phyloP scores from a whole-genome alignment of 2,888 invertebrate species.

The Hemicrepidius hirtus region DNA sequence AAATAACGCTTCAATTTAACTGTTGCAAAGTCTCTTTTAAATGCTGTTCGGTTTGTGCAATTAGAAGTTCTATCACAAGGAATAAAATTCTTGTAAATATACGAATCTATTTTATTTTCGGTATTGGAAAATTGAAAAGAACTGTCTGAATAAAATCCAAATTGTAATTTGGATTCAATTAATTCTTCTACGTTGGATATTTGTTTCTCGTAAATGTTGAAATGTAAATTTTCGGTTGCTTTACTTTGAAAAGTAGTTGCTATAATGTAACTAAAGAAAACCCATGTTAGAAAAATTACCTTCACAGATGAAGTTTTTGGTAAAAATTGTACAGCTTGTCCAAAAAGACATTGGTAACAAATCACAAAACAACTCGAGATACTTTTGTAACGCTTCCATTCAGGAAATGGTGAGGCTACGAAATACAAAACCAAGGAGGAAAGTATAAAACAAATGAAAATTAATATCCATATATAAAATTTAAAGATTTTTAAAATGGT shows the following conservation, averaged over 20 bases:
- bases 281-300: slow-evolving; percentile 24
- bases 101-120: slow-evolving; percentile 18
- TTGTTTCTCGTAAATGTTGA: slow-evolving; percentile 40
- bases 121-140: background rate
- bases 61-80: background rate
- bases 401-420: background rate
- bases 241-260: slow-evolving; percentile 35
- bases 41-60: slow-evolving; percentile 26
- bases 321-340: background rate
- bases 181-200: slow-evolving; percentile 43
- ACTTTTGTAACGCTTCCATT: background rate
- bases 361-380: background rate
- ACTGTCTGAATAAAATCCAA: slow-evolving; percentile 19
- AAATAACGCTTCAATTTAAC: slow-evolving; percentile 19
- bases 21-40: slow-evolving; percentile 29
- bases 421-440: background rate
- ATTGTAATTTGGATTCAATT: slow-evolving; percentile 30
- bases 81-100: slow-evolving; percentile 22
- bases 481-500: slow-evolving; percentile 32
- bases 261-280: background rate
- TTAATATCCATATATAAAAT: slow-evolving; percentile 3
- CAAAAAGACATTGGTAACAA: background rate
- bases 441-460: background rate
- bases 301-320: background rate
- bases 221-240: slow-evolving; percentile 28